Conservation (phyloP, 2,888 invertebrate species). For the Agrochola lota region DNA sequence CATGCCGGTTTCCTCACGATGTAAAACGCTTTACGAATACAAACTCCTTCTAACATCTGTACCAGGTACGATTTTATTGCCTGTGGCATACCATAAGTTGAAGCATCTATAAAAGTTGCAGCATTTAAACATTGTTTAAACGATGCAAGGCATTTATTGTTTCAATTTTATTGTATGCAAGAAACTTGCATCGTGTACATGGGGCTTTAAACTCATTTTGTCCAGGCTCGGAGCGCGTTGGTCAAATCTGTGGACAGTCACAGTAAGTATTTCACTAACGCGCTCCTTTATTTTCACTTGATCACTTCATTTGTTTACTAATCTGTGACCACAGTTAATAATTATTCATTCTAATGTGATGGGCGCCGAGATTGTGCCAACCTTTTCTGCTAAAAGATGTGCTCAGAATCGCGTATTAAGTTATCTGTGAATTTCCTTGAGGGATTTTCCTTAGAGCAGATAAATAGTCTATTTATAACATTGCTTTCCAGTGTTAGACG, state of each 20-base stretch:
- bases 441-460: slow-evolving; percentile 6
- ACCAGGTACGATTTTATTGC: not conserved
- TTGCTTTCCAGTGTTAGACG: not conserved
- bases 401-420: slow-evolving; percentile 24
- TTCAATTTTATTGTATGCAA: not conserved
- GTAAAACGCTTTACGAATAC: not conserved
- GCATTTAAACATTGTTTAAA: not conserved
- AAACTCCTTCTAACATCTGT: not conserved
- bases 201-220: not conserved
- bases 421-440: slow-evolving; percentile 25
- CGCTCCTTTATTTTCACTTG: slow-evolving; percentile 4
- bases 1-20: too few species aligned
- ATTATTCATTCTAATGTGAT: slow-evolving; percentile 20
- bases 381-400: slow-evolving; percentile 31
- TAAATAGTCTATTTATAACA: not conserved
- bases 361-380: slow-evolving; percentile 39
- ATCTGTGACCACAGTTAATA: slow-evolving; percentile 6
- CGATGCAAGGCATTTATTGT: not conserved
- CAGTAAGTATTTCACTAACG: not conserved
- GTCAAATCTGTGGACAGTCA: not conserved
- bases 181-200: not conserved
- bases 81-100: not conserved
- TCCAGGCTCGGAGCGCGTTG: not conserved
- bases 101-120: not conserved
- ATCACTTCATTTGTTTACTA: slow-evolving; percentile 24